phyloP scores from a whole-genome alignment of 2,113 vertebrate species.

The Fregetta grallaria region DNA sequence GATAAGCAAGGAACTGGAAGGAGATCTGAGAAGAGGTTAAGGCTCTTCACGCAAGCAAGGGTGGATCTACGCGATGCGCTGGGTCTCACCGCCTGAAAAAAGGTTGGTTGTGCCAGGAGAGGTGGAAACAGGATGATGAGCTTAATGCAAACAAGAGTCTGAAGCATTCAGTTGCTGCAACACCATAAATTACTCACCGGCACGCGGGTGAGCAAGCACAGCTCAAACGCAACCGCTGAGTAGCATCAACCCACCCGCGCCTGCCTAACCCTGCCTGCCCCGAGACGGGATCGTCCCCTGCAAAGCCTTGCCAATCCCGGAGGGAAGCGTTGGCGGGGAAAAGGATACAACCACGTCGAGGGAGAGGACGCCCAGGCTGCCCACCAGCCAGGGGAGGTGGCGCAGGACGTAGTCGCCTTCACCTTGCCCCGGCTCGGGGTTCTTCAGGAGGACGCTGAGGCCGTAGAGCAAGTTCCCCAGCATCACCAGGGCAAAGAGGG shows the following conservation, averaged over 20 bases:
- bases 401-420: conserved; percentile 85
- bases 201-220: background rate
- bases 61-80: fast-evolving
- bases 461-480: conserved; percentile 89
- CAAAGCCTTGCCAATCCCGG: fast-evolving
- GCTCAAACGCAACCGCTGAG: background rate
- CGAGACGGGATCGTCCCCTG: fast-evolving
- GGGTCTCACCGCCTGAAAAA: background rate
- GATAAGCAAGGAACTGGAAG: conserved; percentile 73
- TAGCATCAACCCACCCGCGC: background rate
- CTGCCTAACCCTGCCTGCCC: background rate
- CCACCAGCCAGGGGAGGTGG: conserved; percentile 94
- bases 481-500: conserved; percentile 91
- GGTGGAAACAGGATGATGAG: fast-evolving
- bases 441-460: conserved; percentile 89
- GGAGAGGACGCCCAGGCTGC: conserved; percentile 89
- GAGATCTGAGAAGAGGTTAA: conserved; percentile 74
- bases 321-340: fast-evolving
- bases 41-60: background rate
- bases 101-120: background rate
- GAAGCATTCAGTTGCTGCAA: background rate
- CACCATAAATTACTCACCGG: background rate
- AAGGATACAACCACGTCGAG: conserved; percentile 88
- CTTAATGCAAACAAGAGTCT: background rate
- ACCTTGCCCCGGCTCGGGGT: conserved; percentile 78